Conservation (phyloP, 2,113 vertebrate species). For the Onychostoma macrolepis region DNA sequence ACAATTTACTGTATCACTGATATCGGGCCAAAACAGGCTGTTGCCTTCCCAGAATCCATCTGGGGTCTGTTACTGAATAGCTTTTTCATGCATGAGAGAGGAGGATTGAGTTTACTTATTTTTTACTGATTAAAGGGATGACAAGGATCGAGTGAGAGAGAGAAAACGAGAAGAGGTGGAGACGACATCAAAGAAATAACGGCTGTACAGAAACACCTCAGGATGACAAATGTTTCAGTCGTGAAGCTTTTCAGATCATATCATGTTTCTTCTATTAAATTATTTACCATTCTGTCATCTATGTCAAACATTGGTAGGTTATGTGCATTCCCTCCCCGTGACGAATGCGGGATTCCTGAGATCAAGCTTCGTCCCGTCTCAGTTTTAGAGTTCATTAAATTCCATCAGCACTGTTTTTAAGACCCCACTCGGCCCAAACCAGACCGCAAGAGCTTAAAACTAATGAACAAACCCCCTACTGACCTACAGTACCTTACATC, state of each 20-base stretch:
- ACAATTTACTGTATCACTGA: slow-evolving; percentile 26
- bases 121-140: slow-evolving; percentile 20
- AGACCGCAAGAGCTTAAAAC: slow-evolving; percentile 12
- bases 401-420: slow-evolving; percentile 13
- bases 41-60: slow-evolving; percentile 27
- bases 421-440: slow-evolving; percentile 22
- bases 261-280: background rate
- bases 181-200: background rate
- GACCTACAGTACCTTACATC: background rate
- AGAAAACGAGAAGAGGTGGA: slow-evolving; percentile 11
- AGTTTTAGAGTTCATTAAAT: slow-evolving; percentile 28
- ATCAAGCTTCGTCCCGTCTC: background rate
- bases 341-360: background rate
- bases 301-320: background rate
- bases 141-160: slow-evolving; percentile 1
- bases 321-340: background rate
- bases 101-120: slow-evolving; percentile 18
- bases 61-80: slow-evolving; percentile 27
- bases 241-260: background rate
- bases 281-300: background rate
- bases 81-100: background rate
- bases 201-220: background rate
- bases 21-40: background rate
- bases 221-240: background rate
- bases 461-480: slow-evolving; percentile 34